phyloP scores from a whole-genome alignment of 2,888 invertebrate genomes.

The Mesoligia furuncula region DNA sequence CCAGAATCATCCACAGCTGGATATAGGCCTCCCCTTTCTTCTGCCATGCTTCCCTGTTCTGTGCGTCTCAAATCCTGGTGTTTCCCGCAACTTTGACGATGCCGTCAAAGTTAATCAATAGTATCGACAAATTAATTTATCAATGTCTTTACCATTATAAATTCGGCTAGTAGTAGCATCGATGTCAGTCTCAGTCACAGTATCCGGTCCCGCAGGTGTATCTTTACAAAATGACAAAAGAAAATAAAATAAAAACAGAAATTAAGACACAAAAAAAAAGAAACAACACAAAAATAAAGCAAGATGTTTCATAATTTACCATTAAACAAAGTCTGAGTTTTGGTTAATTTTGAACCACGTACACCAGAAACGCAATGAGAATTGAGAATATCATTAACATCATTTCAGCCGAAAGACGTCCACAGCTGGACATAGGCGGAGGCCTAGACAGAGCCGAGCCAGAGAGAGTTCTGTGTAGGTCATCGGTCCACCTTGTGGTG shows the following conservation, averaged over 20 bases:
- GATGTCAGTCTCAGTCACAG: neutral
- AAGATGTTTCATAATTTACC: neutral
- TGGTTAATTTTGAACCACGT: neutral
- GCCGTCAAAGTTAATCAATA: neutral
- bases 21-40: neutral
- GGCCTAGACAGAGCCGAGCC: neutral
- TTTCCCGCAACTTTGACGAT: neutral
- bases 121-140: neutral
- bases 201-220: neutral
- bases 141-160: conserved; percentile 23
- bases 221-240: conserved; percentile 40
- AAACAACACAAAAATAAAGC: conserved; percentile 32
- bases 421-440: no score
- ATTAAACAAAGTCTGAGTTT: neutral
- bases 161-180: conserved; percentile 12
- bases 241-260: conserved; percentile 44
- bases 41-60: neutral
- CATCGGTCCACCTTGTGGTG: neutral
- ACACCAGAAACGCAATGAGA: neutral
- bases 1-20: neutral
- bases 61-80: neutral
- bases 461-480: neutral
- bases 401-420: neutral
- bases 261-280: conserved; percentile 28
- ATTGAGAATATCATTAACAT: neutral